Evolutionary conservation across 2,888 invertebrate genomes (phyloP).

Genomic region (Cyaniris semiargus): DNA sequence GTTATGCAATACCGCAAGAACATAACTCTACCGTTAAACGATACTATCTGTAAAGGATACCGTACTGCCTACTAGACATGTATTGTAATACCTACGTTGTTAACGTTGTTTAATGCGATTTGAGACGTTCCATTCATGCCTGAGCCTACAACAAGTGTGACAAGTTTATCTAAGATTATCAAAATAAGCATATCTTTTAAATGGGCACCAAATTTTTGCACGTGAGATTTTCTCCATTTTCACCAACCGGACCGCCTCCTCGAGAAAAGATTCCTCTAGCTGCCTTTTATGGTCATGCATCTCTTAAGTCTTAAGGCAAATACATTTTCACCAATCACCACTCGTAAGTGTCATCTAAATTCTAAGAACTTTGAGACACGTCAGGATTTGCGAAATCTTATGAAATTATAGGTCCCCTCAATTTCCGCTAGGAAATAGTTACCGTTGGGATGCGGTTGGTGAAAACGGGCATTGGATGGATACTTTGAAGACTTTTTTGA

Average conservation of each 20-base stretch:
- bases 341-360: background rate
- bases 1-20: constrained; percentile 23
- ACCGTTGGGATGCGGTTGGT: background rate
- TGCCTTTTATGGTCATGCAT: background rate
- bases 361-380: background rate
- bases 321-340: background rate
- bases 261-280: background rate
- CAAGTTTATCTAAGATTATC: background rate
- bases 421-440: background rate
- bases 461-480: background rate
- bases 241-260: background rate
- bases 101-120: constrained; percentile 16
- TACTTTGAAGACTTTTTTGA: too few species aligned
- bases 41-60: constrained; percentile 28
- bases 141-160: background rate
- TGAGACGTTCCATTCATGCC: constrained; percentile 8
- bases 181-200: too few species aligned
- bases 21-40: constrained; percentile 28
- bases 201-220: too few species aligned
- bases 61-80: constrained; percentile 10
- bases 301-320: background rate
- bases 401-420: background rate
- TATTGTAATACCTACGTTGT: background rate
- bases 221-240: too few species aligned
- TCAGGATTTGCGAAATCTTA: background rate